Percentiles rank a stretch among this genome's conserved stretches.
Evolutionary conservation across 2,797 vertebrate species (phyloP).

Genomic region (Catamblyrhynchus diadema): DNA sequence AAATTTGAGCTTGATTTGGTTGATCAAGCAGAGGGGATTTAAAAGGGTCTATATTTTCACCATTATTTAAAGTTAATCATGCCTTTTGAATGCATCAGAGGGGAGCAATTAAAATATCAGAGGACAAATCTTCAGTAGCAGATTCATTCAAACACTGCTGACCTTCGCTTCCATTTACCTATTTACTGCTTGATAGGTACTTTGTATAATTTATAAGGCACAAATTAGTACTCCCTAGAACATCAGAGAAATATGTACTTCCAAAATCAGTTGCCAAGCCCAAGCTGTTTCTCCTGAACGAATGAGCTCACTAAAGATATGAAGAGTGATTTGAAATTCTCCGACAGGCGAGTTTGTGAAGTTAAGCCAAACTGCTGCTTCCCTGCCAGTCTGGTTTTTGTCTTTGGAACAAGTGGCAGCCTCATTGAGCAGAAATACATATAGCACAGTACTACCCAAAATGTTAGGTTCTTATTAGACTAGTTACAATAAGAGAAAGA

Average conservation of each 20-base stretch:
- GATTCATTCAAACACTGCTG: not conserved
- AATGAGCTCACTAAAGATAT: constrained; percentile 24
- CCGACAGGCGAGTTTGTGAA: not conserved
- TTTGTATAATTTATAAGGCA: constrained; percentile 10
- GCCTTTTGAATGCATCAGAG: not conserved
- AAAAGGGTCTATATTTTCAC: not conserved
- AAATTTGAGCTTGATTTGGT: not conserved
- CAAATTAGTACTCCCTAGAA: not conserved
- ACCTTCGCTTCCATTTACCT: not conserved
- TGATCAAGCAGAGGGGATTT: not conserved
- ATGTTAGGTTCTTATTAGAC: constrained; percentile 20
- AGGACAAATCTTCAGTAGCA: not conserved
- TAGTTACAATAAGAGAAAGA: not conserved
- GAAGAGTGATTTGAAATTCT: constrained; percentile 29
- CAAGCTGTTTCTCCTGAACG: not conserved
- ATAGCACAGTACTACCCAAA: not conserved
- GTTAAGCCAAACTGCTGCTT: constrained; percentile 30
- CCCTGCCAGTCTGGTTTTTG: constrained; percentile 27
- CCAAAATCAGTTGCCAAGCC: not conserved
- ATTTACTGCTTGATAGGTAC: not conserved
- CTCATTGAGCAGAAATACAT: not conserved
- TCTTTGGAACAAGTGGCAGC: constrained; percentile 9
- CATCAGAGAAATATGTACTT: not conserved
- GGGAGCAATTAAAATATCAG: constrained; percentile 1
- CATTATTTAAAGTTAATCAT: not conserved